Conservation (phyloP, 2,113 vertebrate species). For the Phasianus colchicus region DNA sequence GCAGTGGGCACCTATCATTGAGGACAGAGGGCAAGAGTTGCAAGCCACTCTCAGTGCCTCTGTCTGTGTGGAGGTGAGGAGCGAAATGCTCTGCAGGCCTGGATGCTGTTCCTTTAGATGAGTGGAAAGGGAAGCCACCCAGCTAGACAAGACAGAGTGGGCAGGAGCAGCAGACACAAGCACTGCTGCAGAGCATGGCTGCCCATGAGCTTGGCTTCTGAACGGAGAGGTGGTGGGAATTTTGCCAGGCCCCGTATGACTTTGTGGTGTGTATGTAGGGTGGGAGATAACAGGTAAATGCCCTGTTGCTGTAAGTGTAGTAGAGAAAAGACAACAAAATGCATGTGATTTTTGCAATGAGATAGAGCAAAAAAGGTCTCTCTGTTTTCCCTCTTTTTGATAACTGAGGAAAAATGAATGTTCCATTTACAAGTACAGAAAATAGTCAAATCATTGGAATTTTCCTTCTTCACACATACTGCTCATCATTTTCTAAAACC, state of each 20-base stretch:
- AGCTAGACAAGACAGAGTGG: not conserved
- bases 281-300: not conserved
- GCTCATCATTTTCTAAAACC: not conserved
- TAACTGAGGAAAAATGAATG: not conserved
- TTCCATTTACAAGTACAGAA: not conserved
- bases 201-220: not conserved
- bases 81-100: not conserved
- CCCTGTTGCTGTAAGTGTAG: too few species aligned
- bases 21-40: accelerated
- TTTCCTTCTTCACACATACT: not conserved
- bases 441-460: not conserved
- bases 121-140: not conserved
- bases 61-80: not conserved
- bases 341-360: not conserved
- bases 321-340: not conserved
- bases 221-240: not conserved
- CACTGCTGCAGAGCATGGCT: not conserved
- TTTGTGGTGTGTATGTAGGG: not conserved
- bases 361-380: not conserved
- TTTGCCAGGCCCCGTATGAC: not conserved
- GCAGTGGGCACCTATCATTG: accelerated
- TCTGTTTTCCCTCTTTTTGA: not conserved
- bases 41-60: not conserved
- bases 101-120: not conserved
- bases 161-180: accelerated